Percentiles rank a stretch among this genome's conserved stretches.
phyloP scores from a whole-genome alignment of 2,888 invertebrate genomes.

The Melinaea menophilus region DNA sequence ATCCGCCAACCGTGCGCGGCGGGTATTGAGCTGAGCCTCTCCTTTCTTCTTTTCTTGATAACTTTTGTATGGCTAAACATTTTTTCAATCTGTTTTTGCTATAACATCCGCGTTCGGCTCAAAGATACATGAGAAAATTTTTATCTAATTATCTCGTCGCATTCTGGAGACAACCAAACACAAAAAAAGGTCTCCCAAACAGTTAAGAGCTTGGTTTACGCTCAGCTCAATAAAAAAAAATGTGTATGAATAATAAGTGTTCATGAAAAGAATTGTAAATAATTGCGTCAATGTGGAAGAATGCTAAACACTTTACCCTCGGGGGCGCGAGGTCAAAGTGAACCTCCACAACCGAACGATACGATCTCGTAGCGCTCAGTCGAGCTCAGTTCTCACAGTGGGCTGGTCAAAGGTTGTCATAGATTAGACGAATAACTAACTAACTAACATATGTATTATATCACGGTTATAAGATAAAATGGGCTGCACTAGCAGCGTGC shows the following conservation, averaged over 20 bases:
- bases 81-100: too few relatives aligned
- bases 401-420: slow-evolving; percentile 45
- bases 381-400: slow-evolving; percentile 52
- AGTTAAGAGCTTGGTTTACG: too few relatives aligned
- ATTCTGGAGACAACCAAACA: too few relatives aligned
- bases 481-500: slow-evolving; percentile 73
- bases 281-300: slow-evolving; percentile 58
- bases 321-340: slow-evolving; percentile 76
- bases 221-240: too few relatives aligned
- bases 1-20: too few relatives aligned
- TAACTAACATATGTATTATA: slow-evolving; percentile 31
- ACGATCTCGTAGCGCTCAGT: slow-evolving; percentile 64
- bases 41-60: too few relatives aligned
- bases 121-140: too few relatives aligned
- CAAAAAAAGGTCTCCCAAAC: too few relatives aligned
- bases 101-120: too few relatives aligned
- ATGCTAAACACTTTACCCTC: slow-evolving; percentile 44
- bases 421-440: slow-evolving; percentile 19
- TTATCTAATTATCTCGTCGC: too few relatives aligned
- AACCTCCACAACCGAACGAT: slow-evolving; percentile 71
- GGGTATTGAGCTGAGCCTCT: too few relatives aligned
- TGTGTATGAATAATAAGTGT: slow-evolving; percentile 18
- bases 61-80: too few relatives aligned
- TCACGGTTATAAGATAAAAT: slow-evolving; percentile 47
- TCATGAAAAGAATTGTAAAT: slow-evolving; percentile 49